phyloP scores from a whole-genome alignment of 2,113 vertebrate genomes.

The Caranx melampygus region DNA sequence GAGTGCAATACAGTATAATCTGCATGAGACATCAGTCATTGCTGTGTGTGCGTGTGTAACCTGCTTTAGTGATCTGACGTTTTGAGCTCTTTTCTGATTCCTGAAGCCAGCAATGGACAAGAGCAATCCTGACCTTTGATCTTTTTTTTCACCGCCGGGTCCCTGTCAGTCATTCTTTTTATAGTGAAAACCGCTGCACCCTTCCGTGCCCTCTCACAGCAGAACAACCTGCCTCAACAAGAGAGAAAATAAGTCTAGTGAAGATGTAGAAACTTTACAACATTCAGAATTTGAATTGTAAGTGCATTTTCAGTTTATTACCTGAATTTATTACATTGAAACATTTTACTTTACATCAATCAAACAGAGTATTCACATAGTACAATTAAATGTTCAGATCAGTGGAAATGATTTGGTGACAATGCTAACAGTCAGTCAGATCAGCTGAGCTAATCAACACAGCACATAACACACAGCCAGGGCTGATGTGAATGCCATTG shows the following conservation, averaged over 20 bases:
- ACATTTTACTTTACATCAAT: neutral
- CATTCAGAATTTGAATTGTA: neutral
- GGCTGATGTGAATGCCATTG: neutral
- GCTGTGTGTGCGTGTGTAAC: slow-evolving; percentile 27
- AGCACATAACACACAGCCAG: too few species aligned
- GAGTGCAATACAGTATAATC: slow-evolving; percentile 25
- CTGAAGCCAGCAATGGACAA: slow-evolving; percentile 39
- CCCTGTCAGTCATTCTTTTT: slow-evolving; percentile 34
- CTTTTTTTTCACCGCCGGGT: slow-evolving; percentile 23
- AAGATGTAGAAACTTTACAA: neutral
- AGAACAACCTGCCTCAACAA: slow-evolving; percentile 25
- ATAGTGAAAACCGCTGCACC: slow-evolving; percentile 13
- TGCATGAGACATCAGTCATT: slow-evolving; percentile 18
- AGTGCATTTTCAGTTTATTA: neutral
- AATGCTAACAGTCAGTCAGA: neutral
- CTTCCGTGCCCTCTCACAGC: slow-evolving; percentile 22
- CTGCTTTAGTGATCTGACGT: slow-evolving; percentile 30
- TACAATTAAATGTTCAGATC: neutral
- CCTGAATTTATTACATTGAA: too few species aligned
- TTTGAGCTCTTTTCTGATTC: slow-evolving; percentile 36
- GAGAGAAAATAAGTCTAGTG: neutral
- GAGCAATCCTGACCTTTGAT: slow-evolving; percentile 66
- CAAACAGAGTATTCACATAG: neutral
- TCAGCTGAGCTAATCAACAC: neutral
- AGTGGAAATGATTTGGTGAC: neutral